These are phyloP conservation scores for Bombus ignitus DNA, from an alignment of 1,140 invertebrate genomes.

Conservation along the genomic window DNA sequence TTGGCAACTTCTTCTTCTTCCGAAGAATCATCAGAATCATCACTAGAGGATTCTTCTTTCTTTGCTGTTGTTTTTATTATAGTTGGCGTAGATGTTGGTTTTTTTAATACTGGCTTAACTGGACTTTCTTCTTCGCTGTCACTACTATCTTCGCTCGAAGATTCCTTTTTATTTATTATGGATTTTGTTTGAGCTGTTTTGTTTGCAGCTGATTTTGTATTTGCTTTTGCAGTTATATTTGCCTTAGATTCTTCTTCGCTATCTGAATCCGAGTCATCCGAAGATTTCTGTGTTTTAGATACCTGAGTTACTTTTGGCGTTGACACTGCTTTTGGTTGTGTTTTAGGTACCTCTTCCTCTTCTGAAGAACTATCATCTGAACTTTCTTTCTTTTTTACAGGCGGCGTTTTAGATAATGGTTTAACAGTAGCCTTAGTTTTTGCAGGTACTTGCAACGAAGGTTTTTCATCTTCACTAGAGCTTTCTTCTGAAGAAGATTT, in stretches of 20 bases:
- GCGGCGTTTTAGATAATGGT: conserved; percentile 48
- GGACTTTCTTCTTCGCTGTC: conserved; percentile 62
- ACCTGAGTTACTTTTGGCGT: conserved; percentile 25
- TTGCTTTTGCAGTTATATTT: conserved; percentile 24
- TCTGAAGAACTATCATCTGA: conserved; percentile 79
- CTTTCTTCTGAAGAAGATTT: conserved; percentile 62
- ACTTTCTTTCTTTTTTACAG: conserved; percentile 78
- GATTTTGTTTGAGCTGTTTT: conserved; percentile 2
- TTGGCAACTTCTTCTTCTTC: conserved; percentile 64
- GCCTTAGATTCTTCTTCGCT: conserved; percentile 40
- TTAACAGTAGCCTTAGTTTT: conserved; percentile 46
- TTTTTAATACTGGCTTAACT: conserved; percentile 55
- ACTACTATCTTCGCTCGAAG: conserved; percentile 69
- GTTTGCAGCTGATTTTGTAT: conserved; percentile 14
- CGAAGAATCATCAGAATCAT: conserved; percentile 68
- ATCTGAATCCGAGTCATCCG: conserved; percentile 64
- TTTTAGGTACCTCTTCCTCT: conserved; percentile 61
- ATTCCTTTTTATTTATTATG: conserved; percentile 47
- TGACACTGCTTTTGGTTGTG: conserved; percentile 32
- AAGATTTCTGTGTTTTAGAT: conserved; percentile 50
- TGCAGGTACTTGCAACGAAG: conserved; percentile 59
- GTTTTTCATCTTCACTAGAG: conserved; percentile 71
- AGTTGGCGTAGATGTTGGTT: conserved; percentile 20
- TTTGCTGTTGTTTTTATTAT: conserved; percentile 28
- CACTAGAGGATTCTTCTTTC: conserved; percentile 62